Evolutionary conservation across 2,888 invertebrate species (phyloP).

Genomic region (Atrina japonica): DNA sequence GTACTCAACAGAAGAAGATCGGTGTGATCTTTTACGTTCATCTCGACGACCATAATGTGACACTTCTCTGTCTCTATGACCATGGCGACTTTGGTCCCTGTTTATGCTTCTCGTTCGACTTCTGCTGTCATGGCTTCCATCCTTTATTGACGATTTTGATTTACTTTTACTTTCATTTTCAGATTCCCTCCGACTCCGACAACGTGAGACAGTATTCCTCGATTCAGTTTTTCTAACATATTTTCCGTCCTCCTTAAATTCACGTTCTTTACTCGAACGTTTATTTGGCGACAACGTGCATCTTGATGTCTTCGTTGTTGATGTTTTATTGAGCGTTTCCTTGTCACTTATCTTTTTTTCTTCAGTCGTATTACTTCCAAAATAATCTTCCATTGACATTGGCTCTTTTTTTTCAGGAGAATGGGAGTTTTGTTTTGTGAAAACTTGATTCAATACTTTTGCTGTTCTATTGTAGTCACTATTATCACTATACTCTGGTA

Average conservation of each 20-base stretch:
- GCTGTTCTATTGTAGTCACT: constrained; percentile 17
- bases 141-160: background rate
- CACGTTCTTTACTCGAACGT: no score
- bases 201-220: no score
- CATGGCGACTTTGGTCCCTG: no score
- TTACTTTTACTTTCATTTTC: background rate
- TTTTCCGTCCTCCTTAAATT: no score
- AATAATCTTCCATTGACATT: constrained; percentile 5
- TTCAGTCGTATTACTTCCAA: constrained; percentile 1
- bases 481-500: constrained; percentile 15
- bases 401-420: constrained; percentile 11
- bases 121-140: background rate
- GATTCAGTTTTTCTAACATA: no score
- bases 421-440: background rate
- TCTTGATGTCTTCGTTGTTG: no score
- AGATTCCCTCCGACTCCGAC: no score
- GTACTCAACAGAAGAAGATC: background rate
- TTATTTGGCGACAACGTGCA: no score
- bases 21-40: background rate
- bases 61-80: no score
- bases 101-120: no score
- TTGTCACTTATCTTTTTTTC: no score
- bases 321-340: no score
- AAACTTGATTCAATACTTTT: constrained; percentile 18
- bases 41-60: background rate